These are phyloP conservation scores for Girardinichthys multiradiatus DNA, from an alignment of 2,113 vertebrate genomes.

Conservation along the genomic window DNA sequence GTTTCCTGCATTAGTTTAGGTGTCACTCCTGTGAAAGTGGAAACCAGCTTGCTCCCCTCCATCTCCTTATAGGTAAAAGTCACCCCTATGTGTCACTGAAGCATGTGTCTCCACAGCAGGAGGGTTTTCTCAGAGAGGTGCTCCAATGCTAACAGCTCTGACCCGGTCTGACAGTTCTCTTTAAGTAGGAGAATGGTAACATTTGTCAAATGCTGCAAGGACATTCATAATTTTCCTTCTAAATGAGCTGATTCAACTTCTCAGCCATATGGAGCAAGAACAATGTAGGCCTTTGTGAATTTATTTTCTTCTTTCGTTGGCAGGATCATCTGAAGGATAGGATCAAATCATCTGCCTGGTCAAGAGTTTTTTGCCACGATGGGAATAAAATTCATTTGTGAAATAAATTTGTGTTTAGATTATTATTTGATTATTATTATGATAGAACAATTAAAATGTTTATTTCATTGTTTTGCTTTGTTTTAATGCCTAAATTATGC, in stretches of 20 bases:
- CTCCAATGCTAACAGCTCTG: slow-evolving; percentile 23
- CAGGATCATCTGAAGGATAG: not conserved
- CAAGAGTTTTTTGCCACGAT: too few relatives aligned
- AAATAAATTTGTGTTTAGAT: too few relatives aligned
- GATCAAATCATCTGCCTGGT: too few relatives aligned
- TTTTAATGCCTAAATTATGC: too few relatives aligned
- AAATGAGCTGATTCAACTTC: slow-evolving; percentile 56
- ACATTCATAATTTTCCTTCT: slow-evolving; percentile 10
- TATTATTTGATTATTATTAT: too few relatives aligned
- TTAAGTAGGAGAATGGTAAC: slow-evolving; percentile 51
- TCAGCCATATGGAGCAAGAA: slow-evolving; percentile 17
- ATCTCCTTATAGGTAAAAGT: too few relatives aligned
- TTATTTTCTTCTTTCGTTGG: not conserved
- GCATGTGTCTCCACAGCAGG: slow-evolving; percentile 31
- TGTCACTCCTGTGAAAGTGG: not conserved
- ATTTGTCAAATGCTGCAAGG: slow-evolving; percentile 25
- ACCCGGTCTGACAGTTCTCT: slow-evolving; percentile 31
- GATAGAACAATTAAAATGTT: too few relatives aligned
- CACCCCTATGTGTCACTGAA: not conserved
- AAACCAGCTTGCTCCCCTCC: not conserved
- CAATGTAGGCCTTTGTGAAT: not conserved
- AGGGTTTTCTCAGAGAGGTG: slow-evolving; percentile 38
- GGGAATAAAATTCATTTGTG: too few relatives aligned
- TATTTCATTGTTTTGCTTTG: too few relatives aligned
- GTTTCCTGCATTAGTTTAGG: not conserved